Base-by-base conservation (phyloP, 1,140 invertebrate genomes). In the Nephotettix cincticeps region DNA sequence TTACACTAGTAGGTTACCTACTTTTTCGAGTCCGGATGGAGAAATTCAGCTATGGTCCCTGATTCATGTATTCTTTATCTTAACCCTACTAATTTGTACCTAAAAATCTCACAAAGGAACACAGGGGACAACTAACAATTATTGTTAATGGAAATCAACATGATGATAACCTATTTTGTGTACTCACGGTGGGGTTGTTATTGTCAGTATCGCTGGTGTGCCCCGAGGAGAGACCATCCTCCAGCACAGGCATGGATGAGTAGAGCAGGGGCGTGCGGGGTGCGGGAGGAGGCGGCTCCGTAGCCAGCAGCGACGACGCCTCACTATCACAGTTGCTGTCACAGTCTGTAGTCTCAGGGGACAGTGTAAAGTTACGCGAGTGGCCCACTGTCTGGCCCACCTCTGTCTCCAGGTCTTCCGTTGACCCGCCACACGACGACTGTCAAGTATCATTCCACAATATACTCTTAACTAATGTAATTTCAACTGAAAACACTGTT, bases 281-380 rank as follows among this genome's bases (percentile, higher is more conserved):
- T 79, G 75, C 19, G 32, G 71, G 40, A 78, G 76, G 63, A 79
- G 79, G 21, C 75, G 78, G 28, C 25, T 71, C 71, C 56, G 71
- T 61, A 80, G 78, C 78, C 73, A 73, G 76, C 74, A 71, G 40
- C 27, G 69, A 68, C n/a, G 72, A 74, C 45, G 70, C 74, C 68
- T 73, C 72, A 70, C 71, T 76, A 40, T 89, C 89, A 77, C 89
- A 90, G 77, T 94, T 93, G 75, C 93, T 95, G 80, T 96, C 95
- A 81, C 94, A 97, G 77, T 97, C 95, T 19, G 95, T 98, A 56
- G 93, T 95, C 83, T 97, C 95, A 1, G 95, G 95, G 27, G 94
- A 97, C 6, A 97, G 84, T 0, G 94, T 95, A 78, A 97, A 96
- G 81, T 92, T 91, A 25, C 90, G 83, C 6, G 71, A 73, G 40